Conservation (phyloP, 2,797 vertebrate genomes). For the Vireo griseus region DNA sequence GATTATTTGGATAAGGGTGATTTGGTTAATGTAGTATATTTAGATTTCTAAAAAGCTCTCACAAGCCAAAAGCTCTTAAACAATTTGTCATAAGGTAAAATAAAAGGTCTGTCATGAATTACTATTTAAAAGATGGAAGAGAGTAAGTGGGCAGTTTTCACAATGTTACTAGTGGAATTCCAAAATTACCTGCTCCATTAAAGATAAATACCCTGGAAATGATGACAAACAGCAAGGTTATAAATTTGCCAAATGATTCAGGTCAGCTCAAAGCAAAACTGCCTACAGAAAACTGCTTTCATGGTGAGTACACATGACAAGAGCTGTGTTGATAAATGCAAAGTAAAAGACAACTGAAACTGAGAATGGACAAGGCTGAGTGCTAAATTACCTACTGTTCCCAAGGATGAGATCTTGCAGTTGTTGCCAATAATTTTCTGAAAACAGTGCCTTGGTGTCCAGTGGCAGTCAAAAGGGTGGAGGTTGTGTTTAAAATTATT, state of each 20-base stretch:
- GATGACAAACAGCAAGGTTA: background rate
- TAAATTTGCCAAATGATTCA: background rate
- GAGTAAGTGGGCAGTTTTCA: background rate
- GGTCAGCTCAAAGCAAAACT: background rate
- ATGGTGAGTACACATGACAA: background rate
- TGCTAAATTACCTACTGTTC: background rate
- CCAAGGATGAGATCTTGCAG: background rate
- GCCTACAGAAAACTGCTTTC: background rate
- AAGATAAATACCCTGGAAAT: background rate
- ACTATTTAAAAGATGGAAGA: background rate
- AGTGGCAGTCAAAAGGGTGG: background rate
- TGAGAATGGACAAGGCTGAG: background rate
- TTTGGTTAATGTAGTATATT: conserved; percentile 36
- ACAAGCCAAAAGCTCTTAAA: conserved; percentile 20
- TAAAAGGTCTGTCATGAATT: background rate
- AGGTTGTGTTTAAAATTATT: background rate
- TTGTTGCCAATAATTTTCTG: background rate
- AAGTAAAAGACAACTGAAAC: background rate
- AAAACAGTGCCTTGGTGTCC: background rate
- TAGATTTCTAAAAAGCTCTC: conserved; percentile 6
- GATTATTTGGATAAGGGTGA: conserved; percentile 46
- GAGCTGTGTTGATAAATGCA: background rate
- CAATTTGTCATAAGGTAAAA: conserved; percentile 30
- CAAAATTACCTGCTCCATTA: background rate
- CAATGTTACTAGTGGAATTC: background rate